phyloP scores from a whole-genome alignment of 2,888 invertebrate genomes.

The Lasioglossum leucozonium region DNA sequence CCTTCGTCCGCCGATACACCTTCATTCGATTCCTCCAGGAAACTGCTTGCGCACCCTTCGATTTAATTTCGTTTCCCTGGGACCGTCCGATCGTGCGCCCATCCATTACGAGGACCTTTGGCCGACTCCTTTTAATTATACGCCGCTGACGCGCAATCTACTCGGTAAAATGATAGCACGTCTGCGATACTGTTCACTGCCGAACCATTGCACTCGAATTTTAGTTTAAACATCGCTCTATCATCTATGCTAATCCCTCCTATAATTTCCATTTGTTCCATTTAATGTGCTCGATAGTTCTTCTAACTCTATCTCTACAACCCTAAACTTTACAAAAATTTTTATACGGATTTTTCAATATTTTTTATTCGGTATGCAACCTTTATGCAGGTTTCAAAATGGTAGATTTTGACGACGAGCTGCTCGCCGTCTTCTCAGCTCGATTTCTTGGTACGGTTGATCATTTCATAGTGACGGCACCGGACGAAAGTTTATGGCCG shows the following conservation, averaged over 20 bases:
- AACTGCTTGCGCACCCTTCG: constrained; percentile 31
- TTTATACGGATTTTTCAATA: background rate
- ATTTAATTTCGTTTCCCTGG: constrained; percentile 9
- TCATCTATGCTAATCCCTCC: too few relatives aligned
- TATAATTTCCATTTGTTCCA: too few relatives aligned
- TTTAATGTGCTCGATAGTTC: too few relatives aligned
- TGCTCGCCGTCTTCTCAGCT: background rate
- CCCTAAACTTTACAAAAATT: background rate
- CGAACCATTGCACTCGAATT: too few relatives aligned
- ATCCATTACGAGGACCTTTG: constrained; percentile 12
- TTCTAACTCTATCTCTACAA: too few relatives aligned
- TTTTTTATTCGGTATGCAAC: background rate
- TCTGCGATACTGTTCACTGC: background rate
- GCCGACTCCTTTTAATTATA: background rate
- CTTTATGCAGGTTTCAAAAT: background rate
- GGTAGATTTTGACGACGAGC: background rate
- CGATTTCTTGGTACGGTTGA: background rate
- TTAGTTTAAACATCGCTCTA: too few relatives aligned
- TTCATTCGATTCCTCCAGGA: constrained; percentile 41
- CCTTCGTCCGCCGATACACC: background rate
- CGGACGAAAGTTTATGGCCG: background rate
- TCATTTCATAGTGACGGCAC: background rate
- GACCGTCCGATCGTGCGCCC: background rate
- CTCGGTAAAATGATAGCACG: background rate
- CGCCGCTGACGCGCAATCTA: constrained; percentile 2